Evolutionary conservation across 2,888 invertebrate genomes (phyloP), one percentile per base, ranked within the genome.

Genomic region (Brassicogethes aeneus): DNA sequence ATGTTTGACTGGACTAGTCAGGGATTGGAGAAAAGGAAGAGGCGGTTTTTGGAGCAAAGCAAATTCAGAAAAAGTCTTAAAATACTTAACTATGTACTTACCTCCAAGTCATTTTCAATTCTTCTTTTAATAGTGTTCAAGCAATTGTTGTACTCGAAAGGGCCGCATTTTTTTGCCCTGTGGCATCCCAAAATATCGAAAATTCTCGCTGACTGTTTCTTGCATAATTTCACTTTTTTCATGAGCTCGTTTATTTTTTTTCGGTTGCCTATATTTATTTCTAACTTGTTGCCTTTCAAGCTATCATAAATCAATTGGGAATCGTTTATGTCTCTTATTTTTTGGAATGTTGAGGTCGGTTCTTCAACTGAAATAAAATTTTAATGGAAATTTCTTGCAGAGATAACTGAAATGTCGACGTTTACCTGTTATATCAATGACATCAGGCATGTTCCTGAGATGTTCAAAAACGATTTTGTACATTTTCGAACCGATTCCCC

Each of bases 271-370:
- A 15, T 37, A 1, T 38, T 36, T 8, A 51, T 41, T 3, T 40
- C 34, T 7, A 43, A 5, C 3, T 16, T 8, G 8, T 44, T 16
- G 7, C 45, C 46, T 34, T 45, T 37, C 33, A 56, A 37, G 33
- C 41, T 40, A n/a, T 49, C 45, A 17, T 51, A 46, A 5, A 62
- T 36, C 8, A 48, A 35, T 3, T 43, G 14, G 32, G 54, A 50
- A 37, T 62, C 62, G 34, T 54, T 52, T 15, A 53, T 44, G 70
- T 97, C 96, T 51, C 97, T 76, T 48, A 97, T 75, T 42, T 85
- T 76, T 62, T 89, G 87, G 60, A 96, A 97, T 40, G 85, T 81
- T 46, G 85, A 82, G 1, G 94, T 94, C 0, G 97, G 95, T 67
- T 93, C 94, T 70, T 99, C 99, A 16, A 96, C 96, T 70, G 76